Evolutionary conservation across 2,113 vertebrate genomes (phyloP), one percentile per base, ranked within the genome.

Genomic region (Ellobius talpinus): DNA sequence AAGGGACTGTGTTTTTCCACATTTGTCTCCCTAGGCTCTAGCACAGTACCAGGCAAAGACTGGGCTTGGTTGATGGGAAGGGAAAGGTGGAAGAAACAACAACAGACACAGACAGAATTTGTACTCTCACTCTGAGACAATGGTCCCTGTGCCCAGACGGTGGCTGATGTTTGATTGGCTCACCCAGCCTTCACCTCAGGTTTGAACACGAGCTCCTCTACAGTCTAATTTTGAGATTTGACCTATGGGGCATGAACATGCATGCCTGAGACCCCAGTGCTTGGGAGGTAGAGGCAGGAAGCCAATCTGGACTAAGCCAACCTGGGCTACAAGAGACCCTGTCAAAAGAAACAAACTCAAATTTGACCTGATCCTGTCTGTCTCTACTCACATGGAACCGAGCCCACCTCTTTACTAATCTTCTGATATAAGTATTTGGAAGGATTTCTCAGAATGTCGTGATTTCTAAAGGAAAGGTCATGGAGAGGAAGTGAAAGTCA

Each of bases 401-500:
- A 68, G 89, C 39, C 63, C n/a, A 74, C 1, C 33, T 86, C 55
- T 87, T 74, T 76, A 58, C 92, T 81, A 3, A 52, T 73, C 39
- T 85, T 29, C 68, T 45, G 65, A 24, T 26, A 85, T 47, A 70
- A 33, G 12, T n/a, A 39, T 95, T 61, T 88, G 77, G 87, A 88
- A 92, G 42, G 12, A 26, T 90, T 76, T 82, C 72, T 86, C 65
- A 90, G 45, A 89, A 72, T 47, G 11, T 16, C 76, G 36, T 66
- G 26, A 73, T 95, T 93, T 95, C 78, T 77, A 73, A 45, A 33
- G 29, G 36, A 85, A 91, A 45, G 92, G 47, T 90, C 68, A 52
- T 24, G 26, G 26, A 84, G 63, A 89, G 77, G 93, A 85, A 89
- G 45, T 81, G 82, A 94, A 91, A 91, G 58, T 79, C 58, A 58